A percentile compares a stretch with the other conserved stretches of the same genome.
Conservation (phyloP, 35 echinoderm and acorn worm genomes). For the Lytechinus variegatus region DNA sequence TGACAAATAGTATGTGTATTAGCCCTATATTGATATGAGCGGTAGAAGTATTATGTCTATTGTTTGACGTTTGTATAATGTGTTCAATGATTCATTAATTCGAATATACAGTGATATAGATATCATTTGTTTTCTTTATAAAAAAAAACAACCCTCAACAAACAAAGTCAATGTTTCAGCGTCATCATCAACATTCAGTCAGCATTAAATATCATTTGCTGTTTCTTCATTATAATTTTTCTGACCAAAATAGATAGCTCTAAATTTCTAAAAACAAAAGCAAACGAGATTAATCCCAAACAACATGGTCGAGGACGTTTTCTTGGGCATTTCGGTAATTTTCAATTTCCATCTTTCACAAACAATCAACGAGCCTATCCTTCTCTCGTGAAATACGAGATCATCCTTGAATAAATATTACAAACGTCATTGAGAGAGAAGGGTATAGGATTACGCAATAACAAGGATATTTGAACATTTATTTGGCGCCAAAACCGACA, state of each 20-base stretch:
- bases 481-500: not conserved
- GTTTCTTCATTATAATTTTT: not conserved
- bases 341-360: conserved; percentile 10
- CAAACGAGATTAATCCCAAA: not conserved
- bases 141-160: too few species aligned
- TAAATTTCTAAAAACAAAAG: not conserved
- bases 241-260: not conserved
- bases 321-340: not conserved
- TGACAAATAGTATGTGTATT: too few species aligned
- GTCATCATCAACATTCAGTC: not conserved
- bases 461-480: not conserved
- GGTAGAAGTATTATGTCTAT: too few species aligned
- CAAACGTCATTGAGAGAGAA: not conserved
- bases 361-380: not conserved
- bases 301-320: conserved; percentile 1
- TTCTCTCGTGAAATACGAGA: not conserved
- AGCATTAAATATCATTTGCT: not conserved
- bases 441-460: not conserved
- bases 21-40: too few species aligned
- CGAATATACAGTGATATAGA: too few species aligned
- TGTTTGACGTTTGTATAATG: too few species aligned
- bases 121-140: too few species aligned
- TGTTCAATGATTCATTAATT: too few species aligned
- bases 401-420: not conserved
- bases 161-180: too few species aligned